These are phyloP conservation scores for Colostygia pectinataria DNA, from an alignment of 2,888 invertebrate species.

Conservation along the genomic window DNA sequence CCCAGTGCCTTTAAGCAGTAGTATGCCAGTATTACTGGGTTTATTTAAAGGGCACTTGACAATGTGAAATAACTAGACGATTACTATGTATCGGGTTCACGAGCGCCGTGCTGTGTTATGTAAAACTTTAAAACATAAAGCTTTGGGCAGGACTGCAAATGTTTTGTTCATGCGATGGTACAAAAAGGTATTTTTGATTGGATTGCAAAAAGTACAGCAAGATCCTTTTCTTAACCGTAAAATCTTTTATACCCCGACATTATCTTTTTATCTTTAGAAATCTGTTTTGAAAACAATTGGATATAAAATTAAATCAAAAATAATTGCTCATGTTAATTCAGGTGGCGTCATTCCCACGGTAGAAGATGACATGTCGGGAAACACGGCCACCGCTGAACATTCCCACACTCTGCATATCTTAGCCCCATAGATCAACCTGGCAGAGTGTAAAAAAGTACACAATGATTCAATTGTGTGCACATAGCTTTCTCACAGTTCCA, in stretches of 20 bases:
- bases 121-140: too few relatives aligned
- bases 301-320: conserved; percentile 47
- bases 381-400: conserved; percentile 60
- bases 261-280: conserved; percentile 32
- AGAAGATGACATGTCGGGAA: conserved; percentile 76
- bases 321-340: conserved; percentile 55
- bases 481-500: conserved; percentile 78
- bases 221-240: conserved; percentile 3
- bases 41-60: too few relatives aligned
- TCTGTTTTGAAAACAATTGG: conserved; percentile 49
- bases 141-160: too few relatives aligned
- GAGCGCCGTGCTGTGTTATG: too few relatives aligned
- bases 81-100: too few relatives aligned
- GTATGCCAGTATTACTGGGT: too few relatives aligned
- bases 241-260: conserved; percentile 24
- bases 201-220: too few relatives aligned
- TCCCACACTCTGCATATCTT: conserved; percentile 83
- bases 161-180: too few relatives aligned
- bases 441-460: conserved; percentile 77
- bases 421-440: conserved; percentile 78
- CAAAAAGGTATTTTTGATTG: too few relatives aligned
- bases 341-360: conserved; percentile 65
- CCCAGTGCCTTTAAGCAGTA: too few relatives aligned
- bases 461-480: conserved; percentile 81
- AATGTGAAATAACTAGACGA: too few relatives aligned